phyloP scores from a whole-genome alignment of 1,140 invertebrate genomes.

The Anagrus nilaparvatae region DNA sequence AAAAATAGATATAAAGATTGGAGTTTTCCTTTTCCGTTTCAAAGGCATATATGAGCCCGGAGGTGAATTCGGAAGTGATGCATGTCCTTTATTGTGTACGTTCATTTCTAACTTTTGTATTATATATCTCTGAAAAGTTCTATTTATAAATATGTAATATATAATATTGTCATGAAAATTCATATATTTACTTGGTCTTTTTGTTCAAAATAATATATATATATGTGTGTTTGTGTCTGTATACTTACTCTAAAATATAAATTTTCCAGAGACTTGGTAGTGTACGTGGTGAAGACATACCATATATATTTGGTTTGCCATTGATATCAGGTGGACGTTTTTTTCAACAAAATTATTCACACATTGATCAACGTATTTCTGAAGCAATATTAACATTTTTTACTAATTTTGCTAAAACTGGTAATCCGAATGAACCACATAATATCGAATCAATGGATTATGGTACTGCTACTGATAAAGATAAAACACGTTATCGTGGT shows the following conservation, averaged over 20 bases:
- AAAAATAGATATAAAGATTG: too few species aligned
- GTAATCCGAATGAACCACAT: conserved; percentile 57
- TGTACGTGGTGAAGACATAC: conserved; percentile 73
- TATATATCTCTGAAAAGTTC: too few species aligned
- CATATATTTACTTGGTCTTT: too few species aligned
- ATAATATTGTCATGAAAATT: too few species aligned
- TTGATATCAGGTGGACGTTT: conserved; percentile 57
- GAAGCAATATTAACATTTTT: conserved; percentile 65
- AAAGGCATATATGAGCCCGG: conserved; percentile 11
- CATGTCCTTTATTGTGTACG: conserved; percentile 7
- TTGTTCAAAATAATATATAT: too few species aligned
- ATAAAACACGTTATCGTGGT: conserved; percentile 49
- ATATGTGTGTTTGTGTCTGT: not conserved
- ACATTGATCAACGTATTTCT: conserved; percentile 63
- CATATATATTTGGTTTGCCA: conserved; percentile 79
- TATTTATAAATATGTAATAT: too few species aligned
- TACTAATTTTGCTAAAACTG: conserved; percentile 65
- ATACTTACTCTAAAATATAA: not conserved
- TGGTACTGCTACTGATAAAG: conserved; percentile 42
- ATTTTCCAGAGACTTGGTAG: conserved; percentile 59
- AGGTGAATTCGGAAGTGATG: conserved; percentile 11
- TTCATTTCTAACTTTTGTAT: too few species aligned
- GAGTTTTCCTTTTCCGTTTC: conserved; percentile 10
- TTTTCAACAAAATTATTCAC: conserved; percentile 61
- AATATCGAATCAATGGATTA: conserved; percentile 46